Conservation (phyloP, 2,113 vertebrate genomes). For the Anthoscopus minutus region DNA sequence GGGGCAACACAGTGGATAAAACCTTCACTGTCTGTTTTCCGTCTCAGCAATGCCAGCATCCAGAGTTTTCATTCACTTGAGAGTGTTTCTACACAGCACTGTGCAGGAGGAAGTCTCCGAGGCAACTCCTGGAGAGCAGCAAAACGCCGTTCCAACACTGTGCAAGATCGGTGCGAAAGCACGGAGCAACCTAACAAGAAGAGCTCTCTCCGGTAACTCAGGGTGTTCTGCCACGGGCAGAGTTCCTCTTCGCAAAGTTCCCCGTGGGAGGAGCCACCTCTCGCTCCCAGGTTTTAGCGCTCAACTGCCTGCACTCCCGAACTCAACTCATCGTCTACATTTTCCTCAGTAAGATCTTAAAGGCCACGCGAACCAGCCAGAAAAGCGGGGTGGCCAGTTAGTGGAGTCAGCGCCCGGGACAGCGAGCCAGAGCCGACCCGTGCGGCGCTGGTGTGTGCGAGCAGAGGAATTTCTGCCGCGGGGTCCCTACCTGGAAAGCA, state of each 20-base stretch:
- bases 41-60: neutral
- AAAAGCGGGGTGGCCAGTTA: neutral
- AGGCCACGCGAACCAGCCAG: neutral
- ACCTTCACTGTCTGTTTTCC: neutral
- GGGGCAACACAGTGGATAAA: neutral
- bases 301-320: neutral
- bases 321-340: neutral
- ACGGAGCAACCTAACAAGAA: neutral
- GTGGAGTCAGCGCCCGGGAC: neutral
- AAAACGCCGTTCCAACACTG: neutral
- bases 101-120: neutral
- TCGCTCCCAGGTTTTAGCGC: neutral
- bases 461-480: neutral
- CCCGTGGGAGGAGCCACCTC: neutral
- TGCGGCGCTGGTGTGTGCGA: fast-evolving
- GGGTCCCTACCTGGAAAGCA: neutral
- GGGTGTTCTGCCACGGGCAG: neutral
- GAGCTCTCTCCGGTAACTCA: neutral
- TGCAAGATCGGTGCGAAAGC: neutral
- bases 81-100: neutral
- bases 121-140: neutral
- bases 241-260: neutral
- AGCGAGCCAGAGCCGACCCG: neutral
- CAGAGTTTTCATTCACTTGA: neutral
- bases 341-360: neutral